Conservation (phyloP, 2,113 vertebrate species). For the Neodon shergylaensis region DNA sequence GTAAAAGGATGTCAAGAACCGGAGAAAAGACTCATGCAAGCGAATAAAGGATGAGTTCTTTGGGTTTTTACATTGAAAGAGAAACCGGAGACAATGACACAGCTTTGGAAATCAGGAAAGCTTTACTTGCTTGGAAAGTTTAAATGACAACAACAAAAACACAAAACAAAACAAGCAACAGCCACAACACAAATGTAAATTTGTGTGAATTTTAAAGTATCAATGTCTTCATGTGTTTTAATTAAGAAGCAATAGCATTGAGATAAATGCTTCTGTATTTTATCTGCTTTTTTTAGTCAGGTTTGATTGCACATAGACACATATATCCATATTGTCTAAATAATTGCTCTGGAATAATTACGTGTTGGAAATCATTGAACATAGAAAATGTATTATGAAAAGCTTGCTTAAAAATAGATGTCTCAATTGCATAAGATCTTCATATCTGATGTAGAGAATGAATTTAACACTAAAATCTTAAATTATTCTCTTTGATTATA, state of each 20-base stretch:
- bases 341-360: neutral
- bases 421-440: neutral
- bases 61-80: neutral
- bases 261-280: neutral
- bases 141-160: neutral
- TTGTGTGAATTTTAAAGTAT: neutral
- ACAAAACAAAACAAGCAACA: neutral
- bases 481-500: neutral
- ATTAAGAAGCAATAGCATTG: neutral
- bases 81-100: neutral
- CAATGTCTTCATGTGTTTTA: neutral
- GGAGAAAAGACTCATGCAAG: slow-evolving; percentile 27
- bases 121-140: slow-evolving; percentile 49
- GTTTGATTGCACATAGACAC: neutral
- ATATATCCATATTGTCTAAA: neutral
- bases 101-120: slow-evolving; percentile 23
- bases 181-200: neutral
- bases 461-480: neutral
- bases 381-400: neutral
- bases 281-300: neutral
- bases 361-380: neutral
- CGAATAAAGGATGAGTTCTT: slow-evolving; percentile 69
- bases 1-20: slow-evolving; percentile 58
- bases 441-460: neutral
- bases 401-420: neutral